A percentile compares a stretch with the other conserved stretches of the same genome.
phyloP scores from a whole-genome alignment of 1,140 invertebrate species.

The Drosophila ercepeae region DNA sequence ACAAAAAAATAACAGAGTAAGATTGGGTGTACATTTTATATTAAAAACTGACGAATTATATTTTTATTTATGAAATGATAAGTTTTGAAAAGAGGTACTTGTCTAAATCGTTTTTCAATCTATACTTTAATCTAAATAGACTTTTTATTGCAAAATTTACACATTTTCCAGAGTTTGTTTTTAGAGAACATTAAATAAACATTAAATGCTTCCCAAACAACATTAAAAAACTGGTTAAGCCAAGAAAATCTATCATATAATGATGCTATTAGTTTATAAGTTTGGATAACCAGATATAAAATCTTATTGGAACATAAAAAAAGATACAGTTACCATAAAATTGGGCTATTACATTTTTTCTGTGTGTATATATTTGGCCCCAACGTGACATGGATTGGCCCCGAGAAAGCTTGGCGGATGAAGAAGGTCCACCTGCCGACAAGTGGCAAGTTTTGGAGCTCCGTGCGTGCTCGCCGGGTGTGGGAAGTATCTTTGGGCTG shows the following conservation, averaged over 20 bases:
- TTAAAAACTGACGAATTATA: neutral
- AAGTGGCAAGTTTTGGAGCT: conserved; percentile 55
- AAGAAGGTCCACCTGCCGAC: conserved; percentile 57
- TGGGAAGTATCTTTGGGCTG: conserved; percentile 36
- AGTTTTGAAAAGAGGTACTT: too few relatives aligned
- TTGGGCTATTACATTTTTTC: conserved; percentile 5
- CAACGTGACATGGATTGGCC: conserved; percentile 72
- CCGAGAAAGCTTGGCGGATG: conserved; percentile 34
- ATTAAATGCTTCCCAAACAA: neutral
- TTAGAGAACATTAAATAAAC: too few relatives aligned
- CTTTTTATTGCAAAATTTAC: too few relatives aligned
- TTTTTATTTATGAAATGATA: too few relatives aligned
- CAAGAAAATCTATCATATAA: neutral
- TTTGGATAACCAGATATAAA: neutral
- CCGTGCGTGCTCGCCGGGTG: conserved; percentile 36
- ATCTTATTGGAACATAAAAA: neutral
- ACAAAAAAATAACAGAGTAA: conserved; percentile 13
- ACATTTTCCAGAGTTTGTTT: too few relatives aligned
- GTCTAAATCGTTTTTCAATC: too few relatives aligned
- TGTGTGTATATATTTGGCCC: conserved; percentile 24
- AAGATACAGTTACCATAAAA: neutral
- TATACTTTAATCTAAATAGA: too few relatives aligned
- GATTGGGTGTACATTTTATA: neutral
- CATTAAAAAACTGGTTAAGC: neutral
- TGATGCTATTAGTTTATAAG: neutral